Percentiles rank a stretch among this genome's conserved stretches.
phyloP scores from a whole-genome alignment of 2,113 vertebrate species.

The Salvelinus namaycush region DNA sequence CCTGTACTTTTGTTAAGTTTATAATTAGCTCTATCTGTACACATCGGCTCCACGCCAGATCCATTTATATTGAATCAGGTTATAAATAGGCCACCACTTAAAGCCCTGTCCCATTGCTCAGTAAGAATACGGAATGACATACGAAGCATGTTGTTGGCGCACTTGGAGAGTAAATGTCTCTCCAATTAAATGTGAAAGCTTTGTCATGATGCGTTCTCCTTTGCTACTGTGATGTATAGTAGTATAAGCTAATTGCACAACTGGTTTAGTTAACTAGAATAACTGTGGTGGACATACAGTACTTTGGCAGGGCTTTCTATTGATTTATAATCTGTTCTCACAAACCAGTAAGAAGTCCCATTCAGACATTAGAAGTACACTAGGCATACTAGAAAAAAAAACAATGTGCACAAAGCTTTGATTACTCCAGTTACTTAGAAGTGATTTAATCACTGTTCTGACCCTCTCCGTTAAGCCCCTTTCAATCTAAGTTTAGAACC shows the following conservation, averaged over 20 bases:
- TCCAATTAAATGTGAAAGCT: background rate
- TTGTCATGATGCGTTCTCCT: background rate
- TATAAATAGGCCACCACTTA: conserved; percentile 24
- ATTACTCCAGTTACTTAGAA: conserved; percentile 11
- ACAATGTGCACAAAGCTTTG: background rate
- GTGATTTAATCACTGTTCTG: conserved; percentile 27
- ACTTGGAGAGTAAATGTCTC: background rate
- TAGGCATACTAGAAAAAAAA: too few relatives aligned
- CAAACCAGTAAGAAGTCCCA: background rate
- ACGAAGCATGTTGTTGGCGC: background rate
- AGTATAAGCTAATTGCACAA: background rate
- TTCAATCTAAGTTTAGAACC: conserved; percentile 41
- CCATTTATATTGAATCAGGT: conserved; percentile 34
- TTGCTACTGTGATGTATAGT: background rate
- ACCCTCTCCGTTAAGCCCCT: conserved; percentile 21
- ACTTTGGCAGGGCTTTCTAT: background rate
- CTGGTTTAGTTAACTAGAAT: background rate
- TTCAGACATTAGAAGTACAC: too few relatives aligned
- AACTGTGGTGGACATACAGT: background rate
- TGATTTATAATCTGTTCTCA: background rate
- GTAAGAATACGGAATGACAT: conserved; percentile 11
- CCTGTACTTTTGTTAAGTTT: conserved; percentile 18
- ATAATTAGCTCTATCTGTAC: conserved; percentile 30
- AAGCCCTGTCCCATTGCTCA: background rate
- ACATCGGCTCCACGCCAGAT: conserved; percentile 10